Evolutionary conservation across 2,888 invertebrate species (phyloP), one percentile per base, ranked within the genome.

Genomic region (Euzophera pinguis): DNA sequence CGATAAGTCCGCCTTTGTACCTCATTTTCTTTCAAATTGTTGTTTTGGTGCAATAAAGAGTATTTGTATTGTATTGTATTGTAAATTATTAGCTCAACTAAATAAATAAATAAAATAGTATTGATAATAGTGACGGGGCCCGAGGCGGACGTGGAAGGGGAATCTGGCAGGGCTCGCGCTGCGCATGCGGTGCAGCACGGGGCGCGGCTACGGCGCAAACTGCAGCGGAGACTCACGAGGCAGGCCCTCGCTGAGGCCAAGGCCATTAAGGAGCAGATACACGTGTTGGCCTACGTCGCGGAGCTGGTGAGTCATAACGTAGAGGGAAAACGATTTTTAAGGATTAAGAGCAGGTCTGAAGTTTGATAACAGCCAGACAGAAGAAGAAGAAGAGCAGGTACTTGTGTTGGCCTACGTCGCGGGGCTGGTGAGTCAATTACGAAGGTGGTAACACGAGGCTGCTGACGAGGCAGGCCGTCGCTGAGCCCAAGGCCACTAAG

Each of bases 321-420:
- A n/a, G n/a, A n/a, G n/a, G n/a, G n/a, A n/a, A n/a, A n/a, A n/a
- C n/a, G n/a, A n/a, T n/a, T n/a, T n/a, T n/a, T n/a, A n/a, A n/a
- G n/a, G n/a, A n/a, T n/a, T n/a, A n/a, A n/a, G n/a, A n/a, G n/a
- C n/a, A n/a, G n/a, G n/a, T n/a, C n/a, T n/a, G n/a, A n/a, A n/a
- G n/a, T n/a, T n/a, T n/a, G n/a, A n/a, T n/a, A n/a, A n/a, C n/a
- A n/a, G n/a, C n/a, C n/a, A n/a, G n/a, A n/a, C n/a, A n/a, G n/a
- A n/a, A n/a, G n/a, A n/a, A n/a, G n/a, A n/a, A n/a, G n/a, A 94
- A 75, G 94, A 95, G 58, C 96, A 96, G 75, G 94, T 96, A 39
- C 93, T 96, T 64, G 93, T 95, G 57, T 90, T 96, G 17, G 91
- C 93, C 42, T 95, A 96, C 73, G 94, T 95, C 8, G 94, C 93